Percentiles rank a stretch among this genome's conserved stretches.
Conservation (phyloP, 2,888 invertebrate species). For the Platycnemis pennipes region DNA sequence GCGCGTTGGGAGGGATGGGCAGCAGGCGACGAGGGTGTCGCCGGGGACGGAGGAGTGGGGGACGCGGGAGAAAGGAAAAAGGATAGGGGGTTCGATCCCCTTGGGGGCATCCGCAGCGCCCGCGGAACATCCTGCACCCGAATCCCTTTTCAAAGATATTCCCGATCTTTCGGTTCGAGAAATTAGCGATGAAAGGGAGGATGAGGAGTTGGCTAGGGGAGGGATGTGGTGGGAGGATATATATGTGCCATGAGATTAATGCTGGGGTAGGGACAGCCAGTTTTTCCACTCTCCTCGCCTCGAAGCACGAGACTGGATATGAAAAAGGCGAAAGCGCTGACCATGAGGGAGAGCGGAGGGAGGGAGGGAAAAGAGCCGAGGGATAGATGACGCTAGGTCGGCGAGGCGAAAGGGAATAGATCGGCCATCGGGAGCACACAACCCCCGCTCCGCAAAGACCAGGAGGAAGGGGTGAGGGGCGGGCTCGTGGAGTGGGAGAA, state of each 20-base stretch:
- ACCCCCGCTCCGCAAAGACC: background rate
- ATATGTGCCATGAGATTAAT: slow-evolving; percentile 1
- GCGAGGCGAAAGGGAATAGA: background rate
- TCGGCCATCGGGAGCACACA: background rate
- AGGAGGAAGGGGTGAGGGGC: background rate
- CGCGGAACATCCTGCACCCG: background rate
- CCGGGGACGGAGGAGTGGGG: background rate
- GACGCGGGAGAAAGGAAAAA: background rate
- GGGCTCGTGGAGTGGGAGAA: background rate
- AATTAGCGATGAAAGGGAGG: background rate
- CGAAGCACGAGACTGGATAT: no score
- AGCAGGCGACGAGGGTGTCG: background rate
- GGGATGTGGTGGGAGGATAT: background rate
- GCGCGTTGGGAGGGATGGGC: no score
- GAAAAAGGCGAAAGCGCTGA: no score
- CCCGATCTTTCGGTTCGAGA: slow-evolving; percentile 12
- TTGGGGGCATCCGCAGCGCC: background rate
- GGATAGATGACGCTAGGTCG: background rate
- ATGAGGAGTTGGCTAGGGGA: background rate
- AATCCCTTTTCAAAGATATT: no score
- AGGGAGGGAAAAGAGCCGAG: background rate
- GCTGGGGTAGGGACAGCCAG: background rate
- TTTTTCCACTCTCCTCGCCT: no score
- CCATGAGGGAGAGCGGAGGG: background rate
- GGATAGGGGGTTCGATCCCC: background rate